Base-by-base conservation (phyloP, 1,140 invertebrate genomes). In the Olivierus martensii region DNA sequence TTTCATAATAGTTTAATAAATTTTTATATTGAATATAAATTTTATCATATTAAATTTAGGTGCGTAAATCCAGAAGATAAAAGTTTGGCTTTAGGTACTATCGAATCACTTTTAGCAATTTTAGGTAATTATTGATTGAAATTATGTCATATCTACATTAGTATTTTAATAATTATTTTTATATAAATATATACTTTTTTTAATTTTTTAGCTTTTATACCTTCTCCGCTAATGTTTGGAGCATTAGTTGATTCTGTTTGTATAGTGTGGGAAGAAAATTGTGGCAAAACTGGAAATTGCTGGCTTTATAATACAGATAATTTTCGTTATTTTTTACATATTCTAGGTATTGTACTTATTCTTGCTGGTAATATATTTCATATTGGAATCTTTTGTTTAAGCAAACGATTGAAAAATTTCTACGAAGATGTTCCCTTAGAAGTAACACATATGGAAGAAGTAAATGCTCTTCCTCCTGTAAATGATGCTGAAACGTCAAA, bases 201-300 rank as follows among this genome's bases (percentile, higher is more conserved):
- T 18, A 6, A 3, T 17, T 17, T 43, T 9, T 1, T 51, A 67
- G 68, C 66, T 21, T 66, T 63, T 19, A 67, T 69, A 10, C 69
- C 69, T 0, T 67, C 66, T 41, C 68, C 68, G 3, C 38, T 69
- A 2, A 52, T 70, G 19, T 67, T 67, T 47, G 67, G 66, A 11
- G 55, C 58, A 15, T 54, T 69, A 0, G 59, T 64, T 11, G 69
- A 70, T 53, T 48, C 56, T 9, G 54, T 65, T 7, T 70, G 69
- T 56, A 11, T 63, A 21, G 55, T 70, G 0, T 70, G 67, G 67
- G 62, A 62, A 19, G 53, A 61, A 17, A 55, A 53, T 6, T 63
- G 67, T 36, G 66, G 64, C 19, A 60, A 63, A 38, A 62, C 51
- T 14, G 69, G 68, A 35, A 65, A 64, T 19, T 70, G 69, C 56